Evolutionary conservation across 2,888 invertebrate species (phyloP).

Genomic region (Formica aserva): DNA sequence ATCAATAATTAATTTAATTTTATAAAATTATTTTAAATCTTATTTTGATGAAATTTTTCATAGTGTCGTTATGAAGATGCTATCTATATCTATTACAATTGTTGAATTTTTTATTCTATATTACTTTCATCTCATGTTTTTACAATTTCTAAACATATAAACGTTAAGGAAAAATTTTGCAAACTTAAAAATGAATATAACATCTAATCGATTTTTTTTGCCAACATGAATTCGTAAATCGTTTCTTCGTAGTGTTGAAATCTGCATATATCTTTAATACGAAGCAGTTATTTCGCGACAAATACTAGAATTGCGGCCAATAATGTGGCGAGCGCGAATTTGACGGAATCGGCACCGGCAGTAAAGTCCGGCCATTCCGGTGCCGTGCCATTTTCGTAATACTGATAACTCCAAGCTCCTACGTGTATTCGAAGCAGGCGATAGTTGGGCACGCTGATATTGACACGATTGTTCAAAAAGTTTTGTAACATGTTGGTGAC

Average conservation of each 20-base stretch:
- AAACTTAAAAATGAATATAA: background rate
- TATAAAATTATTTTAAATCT: background rate
- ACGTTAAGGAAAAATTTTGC: background rate
- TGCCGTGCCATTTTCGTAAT: slow-evolving; percentile 80
- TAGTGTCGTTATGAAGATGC: background rate
- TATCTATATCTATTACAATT: background rate
- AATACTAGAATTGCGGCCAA: slow-evolving; percentile 67
- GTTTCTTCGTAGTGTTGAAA: background rate
- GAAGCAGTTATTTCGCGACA: slow-evolving; percentile 57
- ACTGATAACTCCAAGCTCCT: slow-evolving; percentile 89
- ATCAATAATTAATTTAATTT: background rate
- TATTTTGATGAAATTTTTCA: background rate
- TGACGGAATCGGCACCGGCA: slow-evolving; percentile 69
- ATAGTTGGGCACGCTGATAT: slow-evolving; percentile 89
- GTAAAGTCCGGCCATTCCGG: slow-evolving; percentile 78
- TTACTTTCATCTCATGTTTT: background rate
- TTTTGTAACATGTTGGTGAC: slow-evolving; percentile 90
- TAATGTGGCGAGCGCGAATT: slow-evolving; percentile 64
- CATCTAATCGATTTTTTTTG: background rate
- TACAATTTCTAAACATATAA: background rate
- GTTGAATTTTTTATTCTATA: background rate
- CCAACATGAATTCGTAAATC: background rate
- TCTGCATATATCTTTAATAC: background rate
- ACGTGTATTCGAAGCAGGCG: slow-evolving; percentile 88
- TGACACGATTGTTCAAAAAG: slow-evolving; percentile 88